Conservation (phyloP, 2,797 vertebrate genomes). For the Falco cherrug region DNA sequence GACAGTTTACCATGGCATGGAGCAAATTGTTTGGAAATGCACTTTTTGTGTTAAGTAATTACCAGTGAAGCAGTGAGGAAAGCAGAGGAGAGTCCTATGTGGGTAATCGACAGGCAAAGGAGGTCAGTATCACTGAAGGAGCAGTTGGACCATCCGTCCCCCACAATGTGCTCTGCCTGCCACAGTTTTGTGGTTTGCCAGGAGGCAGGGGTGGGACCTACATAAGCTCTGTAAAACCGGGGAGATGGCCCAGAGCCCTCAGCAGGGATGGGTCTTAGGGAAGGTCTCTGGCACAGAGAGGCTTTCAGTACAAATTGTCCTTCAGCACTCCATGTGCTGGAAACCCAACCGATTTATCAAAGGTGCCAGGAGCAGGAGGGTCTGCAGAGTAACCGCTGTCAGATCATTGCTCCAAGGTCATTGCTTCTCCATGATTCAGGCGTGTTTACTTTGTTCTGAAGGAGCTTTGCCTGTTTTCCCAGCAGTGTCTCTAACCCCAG, state of each 20-base stretch:
- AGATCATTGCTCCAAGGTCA: background rate
- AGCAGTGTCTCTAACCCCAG: background rate
- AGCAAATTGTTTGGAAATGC: background rate
- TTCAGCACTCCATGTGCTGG: background rate
- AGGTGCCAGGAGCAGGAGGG: background rate
- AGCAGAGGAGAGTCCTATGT: background rate
- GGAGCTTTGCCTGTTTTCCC: background rate
- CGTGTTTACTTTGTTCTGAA: background rate
- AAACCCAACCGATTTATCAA: background rate
- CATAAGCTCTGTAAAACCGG: background rate
- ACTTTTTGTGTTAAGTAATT: background rate
- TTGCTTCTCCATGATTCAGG: rapidly evolving
- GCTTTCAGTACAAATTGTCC: background rate
- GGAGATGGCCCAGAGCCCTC: background rate
- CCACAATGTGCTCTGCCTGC: rapidly evolving
- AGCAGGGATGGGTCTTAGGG: no score
- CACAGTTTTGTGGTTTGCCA: background rate
- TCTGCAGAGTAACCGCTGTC: background rate
- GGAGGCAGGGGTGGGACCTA: background rate
- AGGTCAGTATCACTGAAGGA: background rate
- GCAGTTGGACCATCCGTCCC: background rate
- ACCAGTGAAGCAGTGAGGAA: background rate
- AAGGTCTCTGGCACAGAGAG: rapidly evolving
- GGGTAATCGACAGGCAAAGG: background rate
- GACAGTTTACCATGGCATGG: background rate